A percentile compares a stretch with the other conserved stretches of the same genome.
Conservation (phyloP, 2,888 invertebrate species). For the Linnaemya tessellans region DNA sequence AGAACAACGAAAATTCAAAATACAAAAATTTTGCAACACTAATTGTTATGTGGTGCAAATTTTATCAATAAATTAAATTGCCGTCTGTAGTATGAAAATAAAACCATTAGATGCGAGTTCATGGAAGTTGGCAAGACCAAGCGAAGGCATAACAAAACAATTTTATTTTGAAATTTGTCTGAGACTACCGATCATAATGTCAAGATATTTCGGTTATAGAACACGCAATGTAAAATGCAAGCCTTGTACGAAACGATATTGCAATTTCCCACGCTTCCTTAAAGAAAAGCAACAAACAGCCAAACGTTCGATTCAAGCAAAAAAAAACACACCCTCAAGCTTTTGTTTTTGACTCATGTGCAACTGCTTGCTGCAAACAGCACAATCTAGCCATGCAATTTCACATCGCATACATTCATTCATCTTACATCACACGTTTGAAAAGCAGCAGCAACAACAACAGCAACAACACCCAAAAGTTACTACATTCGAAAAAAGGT, state of each 20-base stretch:
- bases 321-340: slow-evolving; percentile 65
- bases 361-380: slow-evolving; percentile 41
- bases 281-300: slow-evolving; percentile 33
- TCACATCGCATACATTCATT: slow-evolving; percentile 43
- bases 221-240: slow-evolving; percentile 58
- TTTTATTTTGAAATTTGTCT: slow-evolving; percentile 16
- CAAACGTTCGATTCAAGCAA: not conserved
- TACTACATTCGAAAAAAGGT: slow-evolving; percentile 15
- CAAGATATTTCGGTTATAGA: slow-evolving; percentile 57
- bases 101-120: slow-evolving; percentile 19
- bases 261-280: slow-evolving; percentile 72
- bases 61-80: not conserved
- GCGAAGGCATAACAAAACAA: slow-evolving; percentile 1
- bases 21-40: slow-evolving; percentile 24
- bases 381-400: slow-evolving; percentile 63
- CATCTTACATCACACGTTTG: slow-evolving; percentile 65
- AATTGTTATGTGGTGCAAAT: slow-evolving; percentile 19
- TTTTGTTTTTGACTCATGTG: slow-evolving; percentile 39
- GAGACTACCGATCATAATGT: slow-evolving; percentile 53
- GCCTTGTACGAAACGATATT: slow-evolving; percentile 44
- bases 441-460: slow-evolving; percentile 4
- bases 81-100: not conserved
- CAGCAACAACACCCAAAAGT: not conserved
- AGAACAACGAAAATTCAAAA: not conserved
- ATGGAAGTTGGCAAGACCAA: not conserved